phyloP scores from a whole-genome alignment of 37 sponge, comb jelly and placozoan genomes.

The Ephydatia muelleri region DNA sequence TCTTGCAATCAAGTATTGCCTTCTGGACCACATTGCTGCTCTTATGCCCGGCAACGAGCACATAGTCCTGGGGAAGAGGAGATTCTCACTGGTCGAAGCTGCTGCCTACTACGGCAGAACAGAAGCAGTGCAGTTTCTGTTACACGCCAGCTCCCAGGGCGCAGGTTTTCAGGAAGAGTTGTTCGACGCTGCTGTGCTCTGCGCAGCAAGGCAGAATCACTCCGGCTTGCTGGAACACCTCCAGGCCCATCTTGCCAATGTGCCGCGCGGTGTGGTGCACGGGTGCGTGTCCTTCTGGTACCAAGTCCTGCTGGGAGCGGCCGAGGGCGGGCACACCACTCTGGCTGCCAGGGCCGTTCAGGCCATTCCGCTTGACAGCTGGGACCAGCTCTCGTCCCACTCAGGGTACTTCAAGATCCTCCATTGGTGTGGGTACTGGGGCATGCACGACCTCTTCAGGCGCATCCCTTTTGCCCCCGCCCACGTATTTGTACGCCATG shows the following conservation, averaged over 20 bases:
- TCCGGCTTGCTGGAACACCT: neutral
- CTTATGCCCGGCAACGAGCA: neutral
- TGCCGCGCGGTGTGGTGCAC: neutral
- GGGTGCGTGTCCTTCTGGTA: conserved; percentile 20
- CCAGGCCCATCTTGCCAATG: neutral
- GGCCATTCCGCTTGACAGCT: neutral
- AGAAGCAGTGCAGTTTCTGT: conserved; percentile 10
- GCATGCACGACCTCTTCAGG: conserved; percentile 47
- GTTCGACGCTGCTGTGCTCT: neutral
- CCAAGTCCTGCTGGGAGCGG: conserved; percentile 19
- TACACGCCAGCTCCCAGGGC: neutral
- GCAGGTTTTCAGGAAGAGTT: neutral
- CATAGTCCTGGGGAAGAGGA: neutral
- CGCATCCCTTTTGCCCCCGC: conserved; percentile 16
- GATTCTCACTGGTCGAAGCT: neutral
- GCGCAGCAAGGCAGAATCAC: neutral
- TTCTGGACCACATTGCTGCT: neutral
- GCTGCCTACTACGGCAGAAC: conserved; percentile 22
- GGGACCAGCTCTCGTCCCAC: conserved; percentile 1
- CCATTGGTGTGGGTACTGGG: conserved; percentile 71
- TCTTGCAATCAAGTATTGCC: neutral
- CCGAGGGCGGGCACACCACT: conserved; percentile 6
- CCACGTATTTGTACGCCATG: neutral
- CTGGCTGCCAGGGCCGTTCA: conserved; percentile 25
- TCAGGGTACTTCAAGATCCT: conserved; percentile 16